Conservation (phyloP, 1,140 invertebrate species). For the Heliothis virescens region DNA sequence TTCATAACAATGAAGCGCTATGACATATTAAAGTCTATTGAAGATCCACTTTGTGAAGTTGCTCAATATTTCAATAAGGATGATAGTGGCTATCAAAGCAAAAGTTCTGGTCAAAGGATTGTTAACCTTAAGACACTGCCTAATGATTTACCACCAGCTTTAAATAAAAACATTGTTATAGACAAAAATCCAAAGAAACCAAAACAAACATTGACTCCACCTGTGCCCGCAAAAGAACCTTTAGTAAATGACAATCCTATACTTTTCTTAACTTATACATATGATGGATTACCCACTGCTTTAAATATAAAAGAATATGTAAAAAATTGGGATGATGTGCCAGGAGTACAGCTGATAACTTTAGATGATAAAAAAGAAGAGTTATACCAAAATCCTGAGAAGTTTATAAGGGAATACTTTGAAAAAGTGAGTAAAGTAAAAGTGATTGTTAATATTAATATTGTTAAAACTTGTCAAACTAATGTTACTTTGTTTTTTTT, state of each 20-base stretch:
- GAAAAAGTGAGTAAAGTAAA: slow-evolving; percentile 80
- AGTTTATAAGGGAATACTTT: slow-evolving; percentile 83
- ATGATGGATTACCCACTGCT: slow-evolving; percentile 81
- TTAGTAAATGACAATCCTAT: slow-evolving; percentile 69
- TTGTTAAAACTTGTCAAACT: not conserved
- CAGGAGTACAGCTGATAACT: slow-evolving; percentile 74
- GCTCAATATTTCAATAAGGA: slow-evolving; percentile 76
- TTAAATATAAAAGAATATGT: slow-evolving; percentile 78
- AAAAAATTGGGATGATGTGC: slow-evolving; percentile 70
- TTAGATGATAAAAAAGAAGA: slow-evolving; percentile 77
- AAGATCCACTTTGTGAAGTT: slow-evolving; percentile 72
- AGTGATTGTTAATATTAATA: too few relatives aligned
- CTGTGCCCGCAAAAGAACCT: slow-evolving; percentile 59
- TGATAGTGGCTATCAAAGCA: slow-evolving; percentile 82
- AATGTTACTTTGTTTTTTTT: slow-evolving; percentile 52
- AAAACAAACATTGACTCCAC: slow-evolving; percentile 65
- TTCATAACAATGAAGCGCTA: slow-evolving; percentile 79
- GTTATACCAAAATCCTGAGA: slow-evolving; percentile 82
- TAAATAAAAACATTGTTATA: slow-evolving; percentile 72
- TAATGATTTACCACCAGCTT: slow-evolving; percentile 78
- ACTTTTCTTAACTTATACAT: slow-evolving; percentile 81
- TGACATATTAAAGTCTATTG: slow-evolving; percentile 81
- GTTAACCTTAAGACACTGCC: slow-evolving; percentile 74
- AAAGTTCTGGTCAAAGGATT: slow-evolving; percentile 68
- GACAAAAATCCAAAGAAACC: slow-evolving; percentile 69